Conservation (phyloP, 2,888 invertebrate species). For the Volucella inanis region DNA sequence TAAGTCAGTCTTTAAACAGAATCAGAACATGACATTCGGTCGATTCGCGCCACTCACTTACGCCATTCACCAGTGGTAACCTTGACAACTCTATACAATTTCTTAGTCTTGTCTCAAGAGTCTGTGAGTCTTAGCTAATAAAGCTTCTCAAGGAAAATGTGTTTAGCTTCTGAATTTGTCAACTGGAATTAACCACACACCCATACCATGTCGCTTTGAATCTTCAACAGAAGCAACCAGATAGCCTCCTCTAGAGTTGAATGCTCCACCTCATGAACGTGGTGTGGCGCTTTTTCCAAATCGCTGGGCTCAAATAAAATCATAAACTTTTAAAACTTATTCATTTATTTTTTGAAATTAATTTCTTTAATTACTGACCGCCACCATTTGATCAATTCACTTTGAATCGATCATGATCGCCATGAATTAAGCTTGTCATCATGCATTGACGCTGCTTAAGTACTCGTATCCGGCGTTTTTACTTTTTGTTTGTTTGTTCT, state of each 20-base stretch:
- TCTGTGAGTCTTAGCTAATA: slow-evolving; percentile 2
- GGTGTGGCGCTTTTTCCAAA: slow-evolving; percentile 28
- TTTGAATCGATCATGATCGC: slow-evolving; percentile 52
- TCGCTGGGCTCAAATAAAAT: slow-evolving; percentile 58
- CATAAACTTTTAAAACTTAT: slow-evolving; percentile 54
- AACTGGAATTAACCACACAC: slow-evolving; percentile 60
- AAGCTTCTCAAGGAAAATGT: slow-evolving; percentile 53
- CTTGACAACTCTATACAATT: slow-evolving; percentile 69
- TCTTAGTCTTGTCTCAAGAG: slow-evolving; percentile 30
- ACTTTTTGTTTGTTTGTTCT: neutral
- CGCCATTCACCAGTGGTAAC: slow-evolving; percentile 36
- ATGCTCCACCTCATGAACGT: slow-evolving; percentile 52
- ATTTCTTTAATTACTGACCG: slow-evolving; percentile 60
- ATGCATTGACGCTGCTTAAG: slow-evolving; percentile 9
- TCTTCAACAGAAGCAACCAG: neutral
- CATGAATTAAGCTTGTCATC: slow-evolving; percentile 43
- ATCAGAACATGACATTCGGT: slow-evolving; percentile 60
- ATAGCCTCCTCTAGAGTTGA: slow-evolving; percentile 44
- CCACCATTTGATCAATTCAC: slow-evolving; percentile 43
- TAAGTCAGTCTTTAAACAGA: slow-evolving; percentile 18
- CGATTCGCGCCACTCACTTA: slow-evolving; percentile 53
- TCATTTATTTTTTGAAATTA: slow-evolving; percentile 55
- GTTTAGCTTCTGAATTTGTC: slow-evolving; percentile 51
- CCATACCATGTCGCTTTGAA: neutral
- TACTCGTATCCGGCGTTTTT: slow-evolving; percentile 1